Base-by-base conservation (phyloP, 2,888 invertebrate species). In the Ichneumoninae sp. region DNA sequence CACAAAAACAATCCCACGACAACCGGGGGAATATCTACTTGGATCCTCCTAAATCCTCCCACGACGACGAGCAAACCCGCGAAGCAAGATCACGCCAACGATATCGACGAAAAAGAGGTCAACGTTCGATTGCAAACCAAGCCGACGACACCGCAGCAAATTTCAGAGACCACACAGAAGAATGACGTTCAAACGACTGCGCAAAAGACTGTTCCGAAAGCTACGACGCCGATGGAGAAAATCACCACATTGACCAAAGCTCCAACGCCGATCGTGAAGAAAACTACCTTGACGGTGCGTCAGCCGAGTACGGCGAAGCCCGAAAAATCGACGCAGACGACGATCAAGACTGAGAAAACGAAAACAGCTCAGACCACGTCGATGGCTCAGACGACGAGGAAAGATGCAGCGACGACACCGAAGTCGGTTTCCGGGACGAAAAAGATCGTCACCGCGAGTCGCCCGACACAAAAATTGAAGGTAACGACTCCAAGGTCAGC, bases 21-120 rank as follows among this genome's bases (percentile, higher is more conserved):
- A 33, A 95, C 95, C 76, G 96, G 95, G 90, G 96, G 96, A 0
- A 94, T 97, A 84, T 97, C 97, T 0, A 97, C 97, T 0, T 97
- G 97, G 97, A 96, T 97, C 83, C 94, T 97, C 22, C 92, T 97
- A 22, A 97, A 96, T 89, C 95, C 95, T 8, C 94, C 94, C 22
- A 91, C 92, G 2, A 92, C 93, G n/a, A 94, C 94, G 0, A 83
- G 81, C 19, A 84, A 62, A 26, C 52, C 86, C 1, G n/a, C 50
- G 16, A 52, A 22, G 1, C 50, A 74, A 8, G 33, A 71, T 8
- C 72, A 69, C 40, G 69, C 6, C 52, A 7, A 77, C 16, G 13
- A 36, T 1, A 76, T 52, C 13, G 68, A 66, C 62, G 54, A 65
- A 13, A 33, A 80, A 44, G 69, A 70, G 16, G 44, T 52, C n/a